A percentile compares a stretch with the other conserved stretches of the same genome.
Conservation (phyloP, 2,888 invertebrate genomes). For the Andrena fulva region DNA sequence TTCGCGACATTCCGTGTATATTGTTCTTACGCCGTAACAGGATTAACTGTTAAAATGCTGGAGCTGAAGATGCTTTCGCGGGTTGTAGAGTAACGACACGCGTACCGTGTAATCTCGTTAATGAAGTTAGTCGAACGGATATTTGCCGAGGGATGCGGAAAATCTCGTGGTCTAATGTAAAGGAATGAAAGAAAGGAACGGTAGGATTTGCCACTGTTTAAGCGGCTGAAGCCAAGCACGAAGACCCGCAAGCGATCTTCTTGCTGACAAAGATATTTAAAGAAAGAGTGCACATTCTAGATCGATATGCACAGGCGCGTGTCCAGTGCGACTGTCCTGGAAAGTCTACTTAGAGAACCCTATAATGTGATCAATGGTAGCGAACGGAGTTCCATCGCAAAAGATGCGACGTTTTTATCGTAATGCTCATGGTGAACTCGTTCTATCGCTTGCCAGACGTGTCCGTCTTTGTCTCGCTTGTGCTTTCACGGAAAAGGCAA, state of each 20-base stretch:
- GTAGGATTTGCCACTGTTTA: slow-evolving; percentile 20
- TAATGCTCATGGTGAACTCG: slow-evolving; percentile 22
- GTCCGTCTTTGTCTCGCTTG: neutral
- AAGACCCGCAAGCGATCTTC: slow-evolving; percentile 27
- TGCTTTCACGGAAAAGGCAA: neutral
- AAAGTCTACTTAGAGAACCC: slow-evolving; percentile 73
- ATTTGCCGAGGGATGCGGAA: neutral
- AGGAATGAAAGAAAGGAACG: neutral
- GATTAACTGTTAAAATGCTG: slow-evolving; percentile 15
- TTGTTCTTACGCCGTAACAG: slow-evolving; percentile 4
- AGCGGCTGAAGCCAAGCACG: slow-evolving; percentile 17
- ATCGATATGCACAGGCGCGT: slow-evolving; percentile 42
- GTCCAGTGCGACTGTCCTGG: slow-evolving; percentile 69
- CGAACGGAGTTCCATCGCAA: slow-evolving; percentile 37
- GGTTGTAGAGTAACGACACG: slow-evolving; percentile 13
- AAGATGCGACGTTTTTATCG: slow-evolving; percentile 17
- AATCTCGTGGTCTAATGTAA: neutral
- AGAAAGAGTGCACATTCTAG: slow-evolving; percentile 13
- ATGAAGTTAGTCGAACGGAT: neutral
- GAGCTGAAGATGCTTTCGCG: slow-evolving; percentile 36
- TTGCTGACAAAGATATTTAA: slow-evolving; percentile 30
- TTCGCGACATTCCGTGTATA: slow-evolving; percentile 33
- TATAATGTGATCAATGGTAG: slow-evolving; percentile 61
- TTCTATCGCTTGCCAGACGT: slow-evolving; percentile 23
- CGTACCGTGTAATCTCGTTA: slow-evolving; percentile 19